Evolutionary conservation across 2,888 invertebrate species (phyloP), one percentile per base, ranked within the genome.

Genomic region (Omphaloscelis lunosa): DNA sequence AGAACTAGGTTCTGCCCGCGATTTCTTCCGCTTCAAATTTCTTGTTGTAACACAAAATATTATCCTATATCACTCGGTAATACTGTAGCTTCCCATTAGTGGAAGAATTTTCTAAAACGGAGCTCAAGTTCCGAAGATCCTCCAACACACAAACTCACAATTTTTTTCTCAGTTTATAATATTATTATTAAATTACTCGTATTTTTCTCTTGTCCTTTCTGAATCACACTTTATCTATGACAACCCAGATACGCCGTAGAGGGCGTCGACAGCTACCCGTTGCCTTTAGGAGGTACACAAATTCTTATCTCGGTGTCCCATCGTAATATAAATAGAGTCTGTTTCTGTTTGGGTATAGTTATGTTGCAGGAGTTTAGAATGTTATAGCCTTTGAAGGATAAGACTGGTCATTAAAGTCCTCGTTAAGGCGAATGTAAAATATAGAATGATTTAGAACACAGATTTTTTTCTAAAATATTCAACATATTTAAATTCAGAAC

Each of bases 241-340:
- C 48, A 77, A 27, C 20, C 51, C 15, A 17, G 6, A 59, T 58
- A 41, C 45, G 23, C 23, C 53, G 48, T 48, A 62, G 29, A 74
- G 51, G n/a, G 48, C 41, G 82, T 69, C 56, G 56, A 77, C 79
- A 61, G 63, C 61, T 67, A 61, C 63, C 75, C 56, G 23, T 56
- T 78, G 51, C 68, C 58, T 72, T 75, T 75, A 71, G 62, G n/a
- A 77, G 45, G 62, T 70, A 77, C 39, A 80, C 73, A 77, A 83
- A 66, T 65, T 34, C 72, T 79, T 82, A 85, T 85, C 85, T 62
- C 29, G n/a, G 34, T 23, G 74, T 77, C 85, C 78, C 76, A 83
- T 85, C 80, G 51, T 70, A 71, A 78, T 68, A 71, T 78, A 72
- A 78, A 79, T 75, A 83, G 70, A 61, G 75, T n/a, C 51, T 51